Percentiles rank a stretch among this genome's conserved stretches.
phyloP scores from a whole-genome alignment of 2,797 vertebrate species.

The Mormyrus proboscirostris region DNA sequence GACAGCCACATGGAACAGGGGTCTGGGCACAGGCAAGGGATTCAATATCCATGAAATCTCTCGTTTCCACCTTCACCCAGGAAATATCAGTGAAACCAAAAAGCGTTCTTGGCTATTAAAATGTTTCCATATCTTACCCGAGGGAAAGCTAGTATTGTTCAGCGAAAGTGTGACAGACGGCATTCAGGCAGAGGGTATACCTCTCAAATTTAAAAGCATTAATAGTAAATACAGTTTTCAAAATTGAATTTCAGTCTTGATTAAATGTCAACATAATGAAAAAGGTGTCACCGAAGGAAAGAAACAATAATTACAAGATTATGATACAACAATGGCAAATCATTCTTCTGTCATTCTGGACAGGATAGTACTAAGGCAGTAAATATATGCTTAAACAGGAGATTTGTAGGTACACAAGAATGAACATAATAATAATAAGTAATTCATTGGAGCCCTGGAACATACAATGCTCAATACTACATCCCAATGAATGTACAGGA shows the following conservation, averaged over 20 bases:
- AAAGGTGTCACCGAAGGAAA: neutral
- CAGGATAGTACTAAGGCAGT: neutral
- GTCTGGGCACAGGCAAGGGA: neutral
- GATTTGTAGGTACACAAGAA: neutral
- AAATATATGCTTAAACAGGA: neutral
- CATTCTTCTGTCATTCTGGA: neutral
- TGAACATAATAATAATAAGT: neutral
- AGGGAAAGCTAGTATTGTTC: neutral
- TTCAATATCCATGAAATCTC: neutral
- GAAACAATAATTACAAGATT: neutral
- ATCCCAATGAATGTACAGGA: neutral
- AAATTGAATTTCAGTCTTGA: neutral
- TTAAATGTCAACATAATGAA: neutral
- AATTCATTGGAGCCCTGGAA: neutral
- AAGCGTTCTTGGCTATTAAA: neutral
- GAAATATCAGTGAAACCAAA: neutral
- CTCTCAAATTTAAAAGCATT: neutral
- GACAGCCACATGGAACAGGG: neutral
- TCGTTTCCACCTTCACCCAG: neutral
- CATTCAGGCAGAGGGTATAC: neutral
- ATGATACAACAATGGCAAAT: neutral
- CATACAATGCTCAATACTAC: neutral
- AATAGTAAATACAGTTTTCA: neutral
- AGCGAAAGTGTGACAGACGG: neutral
- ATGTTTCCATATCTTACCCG: neutral